Evolutionary conservation across 2,797 vertebrate species (phyloP).

Genomic region (Arremon aurantiirostris): DNA sequence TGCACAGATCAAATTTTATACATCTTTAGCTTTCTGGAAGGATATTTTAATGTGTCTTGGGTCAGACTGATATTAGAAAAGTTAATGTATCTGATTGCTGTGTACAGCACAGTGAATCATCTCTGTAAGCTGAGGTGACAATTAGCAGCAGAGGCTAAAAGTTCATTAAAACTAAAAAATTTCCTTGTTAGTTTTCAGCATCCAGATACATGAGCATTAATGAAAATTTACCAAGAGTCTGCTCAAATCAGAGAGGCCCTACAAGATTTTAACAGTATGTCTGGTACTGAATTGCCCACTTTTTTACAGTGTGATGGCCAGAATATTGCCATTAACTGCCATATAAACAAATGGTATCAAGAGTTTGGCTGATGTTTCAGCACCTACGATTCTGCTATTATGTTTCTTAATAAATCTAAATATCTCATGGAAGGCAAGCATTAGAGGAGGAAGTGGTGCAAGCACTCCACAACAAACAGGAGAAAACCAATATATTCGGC

Average conservation of each 20-base stretch:
- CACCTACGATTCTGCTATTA: neutral
- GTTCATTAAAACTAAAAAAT: neutral
- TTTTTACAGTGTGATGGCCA: neutral
- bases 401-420: neutral
- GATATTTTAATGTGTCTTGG: neutral
- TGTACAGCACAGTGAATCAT: neutral
- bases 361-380: neutral
- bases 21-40: neutral
- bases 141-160: neutral
- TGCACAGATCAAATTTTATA: neutral
- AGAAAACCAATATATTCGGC: neutral
- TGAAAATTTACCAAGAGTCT: neutral
- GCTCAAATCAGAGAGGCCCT: neutral
- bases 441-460: neutral
- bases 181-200: neutral
- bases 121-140: neutral
- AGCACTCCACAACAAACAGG: neutral
- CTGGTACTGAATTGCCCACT: neutral
- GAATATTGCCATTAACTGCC: neutral
- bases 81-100: neutral
- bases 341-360: neutral
- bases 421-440: neutral
- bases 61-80: neutral
- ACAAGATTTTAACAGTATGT: neutral
- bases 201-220: neutral